Percentiles rank a stretch among this genome's conserved stretches.
phyloP scores from a whole-genome alignment of 1,140 invertebrate species.

The Hylaeus volcanicus region DNA sequence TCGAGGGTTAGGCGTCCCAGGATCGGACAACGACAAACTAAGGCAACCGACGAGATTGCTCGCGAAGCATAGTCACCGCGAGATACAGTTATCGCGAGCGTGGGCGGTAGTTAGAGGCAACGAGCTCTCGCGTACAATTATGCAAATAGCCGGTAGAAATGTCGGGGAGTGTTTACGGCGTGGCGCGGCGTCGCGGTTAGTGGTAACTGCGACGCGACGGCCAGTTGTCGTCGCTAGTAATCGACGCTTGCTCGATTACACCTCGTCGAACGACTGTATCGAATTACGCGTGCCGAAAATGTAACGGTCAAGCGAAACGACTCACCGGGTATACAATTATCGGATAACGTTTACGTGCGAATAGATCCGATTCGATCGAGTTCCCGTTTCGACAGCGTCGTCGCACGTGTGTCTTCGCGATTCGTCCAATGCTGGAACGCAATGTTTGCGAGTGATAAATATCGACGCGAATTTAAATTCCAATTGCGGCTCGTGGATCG shows the following conservation, averaged over 20 bases:
- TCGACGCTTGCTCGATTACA: conserved; percentile 20
- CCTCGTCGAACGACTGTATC: background rate
- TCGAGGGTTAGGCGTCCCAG: background rate
- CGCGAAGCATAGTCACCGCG: conserved; percentile 11
- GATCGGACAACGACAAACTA: background rate
- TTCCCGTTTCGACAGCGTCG: too few species aligned
- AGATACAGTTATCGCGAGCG: conserved; percentile 26
- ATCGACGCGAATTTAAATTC: conserved; percentile 25
- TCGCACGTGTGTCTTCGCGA: background rate
- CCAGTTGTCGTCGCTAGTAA: conserved; percentile 24
- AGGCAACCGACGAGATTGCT: background rate
- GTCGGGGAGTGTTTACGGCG: conserved; percentile 23
- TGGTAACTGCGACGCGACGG: background rate
- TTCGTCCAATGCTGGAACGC: background rate
- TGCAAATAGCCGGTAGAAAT: conserved; percentile 40
- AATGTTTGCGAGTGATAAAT: conserved; percentile 4
- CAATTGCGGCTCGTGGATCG: background rate
- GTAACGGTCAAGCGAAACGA: too few species aligned
- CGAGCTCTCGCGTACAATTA: conserved; percentile 30
- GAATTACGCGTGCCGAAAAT: background rate
- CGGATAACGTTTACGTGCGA: too few species aligned
- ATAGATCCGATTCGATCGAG: too few species aligned
- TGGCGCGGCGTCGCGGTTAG: background rate
- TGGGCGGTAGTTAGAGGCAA: conserved; percentile 30
- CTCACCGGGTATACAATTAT: too few species aligned